phyloP scores from a whole-genome alignment of 2,113 vertebrate genomes.

The Acrocephalus arundinaceus region DNA sequence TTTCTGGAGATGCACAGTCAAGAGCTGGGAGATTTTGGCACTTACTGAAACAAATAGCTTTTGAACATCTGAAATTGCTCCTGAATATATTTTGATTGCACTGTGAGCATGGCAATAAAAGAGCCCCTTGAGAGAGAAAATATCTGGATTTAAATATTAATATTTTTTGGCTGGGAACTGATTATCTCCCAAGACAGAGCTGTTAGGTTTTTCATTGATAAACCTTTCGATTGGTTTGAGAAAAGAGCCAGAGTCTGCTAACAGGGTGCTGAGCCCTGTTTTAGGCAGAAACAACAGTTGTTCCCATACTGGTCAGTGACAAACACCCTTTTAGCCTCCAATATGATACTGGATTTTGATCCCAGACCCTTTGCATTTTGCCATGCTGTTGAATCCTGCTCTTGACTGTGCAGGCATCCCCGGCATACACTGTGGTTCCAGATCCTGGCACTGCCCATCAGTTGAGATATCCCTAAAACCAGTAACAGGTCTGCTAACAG shows the following conservation, averaged over 20 bases:
- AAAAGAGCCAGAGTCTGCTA: not conserved
- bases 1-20: not conserved
- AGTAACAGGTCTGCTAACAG: not conserved
- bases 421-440: rapidly evolving
- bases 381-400: not conserved
- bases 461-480: not conserved
- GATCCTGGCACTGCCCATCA: not conserved
- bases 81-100: constrained; percentile 26
- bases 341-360: not conserved
- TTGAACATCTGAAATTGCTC: not conserved
- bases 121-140: not conserved
- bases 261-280: not conserved
- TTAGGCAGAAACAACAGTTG: not conserved
- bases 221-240: not conserved
- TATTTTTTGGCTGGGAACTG: not conserved
- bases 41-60: constrained; percentile 26
- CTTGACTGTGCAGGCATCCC: not conserved
- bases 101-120: not conserved
- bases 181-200: not conserved
- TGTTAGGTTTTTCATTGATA: not conserved
- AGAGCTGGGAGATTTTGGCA: not conserved
- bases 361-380: not conserved
- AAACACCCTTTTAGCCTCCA: not conserved
- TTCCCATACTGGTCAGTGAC: not conserved
- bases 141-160: not conserved